Evolutionary conservation across 2,113 vertebrate species (phyloP).

Genomic region (Micromys minutus): DNA sequence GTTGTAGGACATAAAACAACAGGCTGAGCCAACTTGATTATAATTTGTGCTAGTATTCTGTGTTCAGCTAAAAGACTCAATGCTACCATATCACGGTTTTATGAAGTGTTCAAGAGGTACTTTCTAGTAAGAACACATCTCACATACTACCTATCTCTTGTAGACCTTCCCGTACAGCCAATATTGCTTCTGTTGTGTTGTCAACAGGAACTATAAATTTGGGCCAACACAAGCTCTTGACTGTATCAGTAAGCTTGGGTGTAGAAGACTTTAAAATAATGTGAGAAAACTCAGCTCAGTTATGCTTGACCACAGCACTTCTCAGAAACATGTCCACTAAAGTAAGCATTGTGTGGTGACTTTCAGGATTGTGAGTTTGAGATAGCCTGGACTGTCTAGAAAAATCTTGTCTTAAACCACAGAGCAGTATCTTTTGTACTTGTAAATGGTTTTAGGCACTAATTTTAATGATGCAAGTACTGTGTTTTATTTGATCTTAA

Average conservation of each 20-base stretch:
- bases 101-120: background rate
- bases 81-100: background rate
- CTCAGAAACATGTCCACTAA: slow-evolving; percentile 23
- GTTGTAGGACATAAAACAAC: background rate
- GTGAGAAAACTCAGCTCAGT: background rate
- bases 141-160: background rate
- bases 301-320: background rate
- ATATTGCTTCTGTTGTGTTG: background rate
- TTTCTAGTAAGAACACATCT: background rate
- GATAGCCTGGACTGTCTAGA: background rate
- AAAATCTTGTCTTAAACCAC: background rate
- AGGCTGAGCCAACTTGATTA: background rate
- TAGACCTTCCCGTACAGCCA: background rate
- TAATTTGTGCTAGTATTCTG: slow-evolving; percentile 4
- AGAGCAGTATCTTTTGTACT: background rate
- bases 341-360: background rate
- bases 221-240: background rate
- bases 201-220: slow-evolving; percentile 1
- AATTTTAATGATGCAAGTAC: background rate
- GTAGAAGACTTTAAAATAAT: background rate
- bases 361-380: background rate
- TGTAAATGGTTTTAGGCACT: background rate
- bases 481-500: background rate
- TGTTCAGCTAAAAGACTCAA: background rate
- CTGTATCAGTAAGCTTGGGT: background rate